Base-by-base conservation (phyloP, 1,140 invertebrate species). In the Aphis gossypii region DNA sequence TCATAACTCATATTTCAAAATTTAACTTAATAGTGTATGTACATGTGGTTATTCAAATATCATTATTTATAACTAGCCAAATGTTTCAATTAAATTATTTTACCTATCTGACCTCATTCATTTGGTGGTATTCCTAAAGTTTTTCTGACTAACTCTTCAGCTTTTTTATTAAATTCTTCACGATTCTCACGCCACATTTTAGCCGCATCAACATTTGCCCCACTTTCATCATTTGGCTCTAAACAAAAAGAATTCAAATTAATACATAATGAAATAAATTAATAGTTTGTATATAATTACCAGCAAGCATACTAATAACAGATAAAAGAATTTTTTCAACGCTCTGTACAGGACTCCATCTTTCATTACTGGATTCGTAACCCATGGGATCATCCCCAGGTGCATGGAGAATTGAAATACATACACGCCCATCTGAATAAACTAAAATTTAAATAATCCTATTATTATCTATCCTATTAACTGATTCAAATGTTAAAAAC, bases 361-460 rank as follows among this genome's bases (percentile, higher is more conserved):
- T 96, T 96, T 99, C 99, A 20, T 99, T 98, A 95, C 98, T 99
- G 54, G 98, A 98, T 95, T 99, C 99, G 95, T 99, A 99, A 1
- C 99, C 99, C 97, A 99, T 99, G 0, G 99, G 99, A 96, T 99
- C 99, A 96, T 99, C 99, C 46, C 99, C 99, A 14, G 99, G 99
- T 0, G 99, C 98, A 96, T 99, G 99, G n/a, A 99, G 96, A 95
- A 99, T 99, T 93, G 99, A 99, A 95, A 99, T 99, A 95, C 99
- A 99, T 2, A 99, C 99, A 95, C 98, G 96, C 0, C 99, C 99
- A 96, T 99, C 99, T 30, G 98, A 96, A 95, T 99, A 99, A 94
- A 99, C 97, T 97, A 94, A 88, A 95, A 48, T 35, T 48, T 88
- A 9, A 35, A 46, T 41, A 86, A 44, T 46, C 4, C 46, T 76